Evolutionary conservation across 1,140 invertebrate genomes (phyloP).

Genomic region (Nixonia krombeini): DNA sequence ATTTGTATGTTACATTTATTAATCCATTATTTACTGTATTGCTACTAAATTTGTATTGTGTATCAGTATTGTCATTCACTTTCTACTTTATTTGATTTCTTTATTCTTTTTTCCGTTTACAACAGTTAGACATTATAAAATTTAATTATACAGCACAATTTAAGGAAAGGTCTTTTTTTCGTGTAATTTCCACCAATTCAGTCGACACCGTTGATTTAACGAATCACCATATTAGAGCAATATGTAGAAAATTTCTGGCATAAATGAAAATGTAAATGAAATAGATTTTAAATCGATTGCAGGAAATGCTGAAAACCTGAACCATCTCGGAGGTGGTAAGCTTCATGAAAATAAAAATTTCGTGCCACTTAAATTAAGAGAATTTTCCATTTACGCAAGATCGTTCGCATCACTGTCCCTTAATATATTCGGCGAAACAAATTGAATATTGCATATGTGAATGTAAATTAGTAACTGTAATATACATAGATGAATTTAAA

Average conservation of each 20-base stretch:
- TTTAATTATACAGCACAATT: too few relatives aligned
- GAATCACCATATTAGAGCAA: slow-evolving; percentile 8
- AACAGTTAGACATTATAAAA: too few relatives aligned
- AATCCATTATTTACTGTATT: not conserved
- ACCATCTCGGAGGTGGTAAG: slow-evolving; percentile 51
- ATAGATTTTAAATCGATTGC: slow-evolving; percentile 49
- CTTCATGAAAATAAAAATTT: slow-evolving; percentile 43
- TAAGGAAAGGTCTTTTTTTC: too few relatives aligned
- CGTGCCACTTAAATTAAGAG: slow-evolving; percentile 36
- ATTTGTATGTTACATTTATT: too few relatives aligned
- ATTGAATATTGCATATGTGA: too few relatives aligned
- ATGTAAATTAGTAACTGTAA: too few relatives aligned
- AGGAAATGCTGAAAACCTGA: slow-evolving; percentile 45
- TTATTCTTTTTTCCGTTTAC: not conserved
- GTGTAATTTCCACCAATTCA: not conserved
- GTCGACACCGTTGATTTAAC: slow-evolving; percentile 2
- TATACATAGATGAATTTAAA: not conserved
- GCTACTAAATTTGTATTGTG: not conserved
- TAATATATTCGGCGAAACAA: not conserved
- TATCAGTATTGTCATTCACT: not conserved
- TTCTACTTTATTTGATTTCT: not conserved
- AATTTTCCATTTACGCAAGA: too few relatives aligned
- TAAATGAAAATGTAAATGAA: slow-evolving; percentile 40
- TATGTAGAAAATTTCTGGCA: slow-evolving; percentile 5
- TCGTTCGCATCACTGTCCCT: not conserved